Evolutionary conservation across 2,888 invertebrate species (phyloP), one percentile per base, ranked within the genome.

Genomic region (Trichopoda pennipes): DNA sequence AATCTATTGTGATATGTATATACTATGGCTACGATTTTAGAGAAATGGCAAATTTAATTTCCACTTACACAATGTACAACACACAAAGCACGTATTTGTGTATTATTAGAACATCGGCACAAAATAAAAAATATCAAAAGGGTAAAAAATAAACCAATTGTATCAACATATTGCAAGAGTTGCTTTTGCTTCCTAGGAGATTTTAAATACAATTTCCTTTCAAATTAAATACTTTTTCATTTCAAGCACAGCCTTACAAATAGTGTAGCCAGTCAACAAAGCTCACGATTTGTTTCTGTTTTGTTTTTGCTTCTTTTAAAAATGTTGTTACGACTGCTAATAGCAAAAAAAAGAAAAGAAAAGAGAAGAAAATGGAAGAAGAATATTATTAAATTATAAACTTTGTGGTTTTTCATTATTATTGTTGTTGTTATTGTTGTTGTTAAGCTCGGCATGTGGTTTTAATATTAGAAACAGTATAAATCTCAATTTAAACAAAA

Each of bases 331-430:
- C 23, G 14, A 60, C 17, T 17, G 21, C 8, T 10, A 21, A 16
- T 1, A 32, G 12, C 17, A 35, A 51, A 8, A 23, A 23, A 0
- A 53, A 49, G 21, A 51, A 8, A 23, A 23, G 1, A 53, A 49
- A 42, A 12, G 7, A 28, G 35, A 7, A 42, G 53, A 53, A 63
- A 44, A 32, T 49, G 16, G n/a, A n/a, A n/a, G n/a, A n/a, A 76
- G 56, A 64, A 70, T 51, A 66, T 82, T 78, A 78, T 78, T 82
- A 82, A 81, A 81, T 81, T 82, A 78, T 72, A 75, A 69, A 82
- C 70, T 66, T 74, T 70, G 78, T 56, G 66, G 74, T 58, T 81
- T 76, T 78, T 10, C 14, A 21, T 38, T 64, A 42, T 32, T 70
- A 56, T 51, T 74, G 47, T 56, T 55, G 1, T 42, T 70, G 3